Percentiles rank a stretch among this genome's conserved stretches.
Conservation (phyloP, 2,888 invertebrate genomes). For the Epirrhoe tristata region DNA sequence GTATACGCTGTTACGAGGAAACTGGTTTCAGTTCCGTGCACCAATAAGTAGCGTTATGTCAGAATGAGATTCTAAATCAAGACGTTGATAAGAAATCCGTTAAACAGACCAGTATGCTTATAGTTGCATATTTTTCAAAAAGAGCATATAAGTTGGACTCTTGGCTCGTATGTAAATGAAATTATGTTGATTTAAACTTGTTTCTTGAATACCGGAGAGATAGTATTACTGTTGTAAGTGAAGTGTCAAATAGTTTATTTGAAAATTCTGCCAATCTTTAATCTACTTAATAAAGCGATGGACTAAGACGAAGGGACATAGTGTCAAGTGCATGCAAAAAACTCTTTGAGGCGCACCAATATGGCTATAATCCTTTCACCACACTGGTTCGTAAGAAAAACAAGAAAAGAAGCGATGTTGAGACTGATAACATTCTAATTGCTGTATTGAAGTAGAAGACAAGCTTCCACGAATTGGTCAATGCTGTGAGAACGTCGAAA, state of each 20-base stretch:
- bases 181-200: too few species aligned
- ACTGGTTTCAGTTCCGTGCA: constrained; percentile 13
- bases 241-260: too few species aligned
- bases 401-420: too few species aligned
- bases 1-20: constrained; percentile 9
- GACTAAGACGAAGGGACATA: too few species aligned
- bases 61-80: constrained; percentile 15
- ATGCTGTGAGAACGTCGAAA: constrained; percentile 31
- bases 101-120: not conserved
- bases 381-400: too few species aligned
- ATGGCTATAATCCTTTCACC: too few species aligned
- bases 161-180: not conserved
- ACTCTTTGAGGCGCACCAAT: too few species aligned
- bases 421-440: not conserved
- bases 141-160: too few species aligned
- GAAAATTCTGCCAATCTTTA: too few species aligned
- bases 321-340: too few species aligned
- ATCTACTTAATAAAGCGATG: too few species aligned
- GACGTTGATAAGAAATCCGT: constrained; percentile 7
- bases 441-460: not conserved
- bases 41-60: constrained; percentile 27
- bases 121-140: not conserved
- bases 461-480: constrained; percentile 23
- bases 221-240: not conserved
- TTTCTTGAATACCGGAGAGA: not conserved